Evolutionary conservation across 2,888 invertebrate species (phyloP), one percentile per base, ranked within the genome.

Genomic region (Plagodis dolabraria): DNA sequence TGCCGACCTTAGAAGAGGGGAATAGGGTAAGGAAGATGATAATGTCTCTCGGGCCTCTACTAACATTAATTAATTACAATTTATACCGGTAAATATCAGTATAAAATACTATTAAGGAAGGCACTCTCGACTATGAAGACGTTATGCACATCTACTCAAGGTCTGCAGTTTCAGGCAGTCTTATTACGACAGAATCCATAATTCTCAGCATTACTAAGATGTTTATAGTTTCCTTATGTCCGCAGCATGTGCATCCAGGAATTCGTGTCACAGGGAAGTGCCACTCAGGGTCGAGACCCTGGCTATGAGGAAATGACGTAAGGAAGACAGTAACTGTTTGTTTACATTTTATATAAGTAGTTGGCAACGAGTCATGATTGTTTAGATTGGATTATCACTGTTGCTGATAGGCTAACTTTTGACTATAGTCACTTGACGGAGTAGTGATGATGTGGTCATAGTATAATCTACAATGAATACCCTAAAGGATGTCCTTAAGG

Each of bases 1-100:
- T 60, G 11, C n/a, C 63, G 65, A 66, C 66, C 57, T 66, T 63
- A 10, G 6, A 44, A 60, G 35, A n/a, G 54, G 68, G 69, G 69
- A 70, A 50, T 70, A 63, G 65, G 64, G 69, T 57, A 64, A 66
- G 56, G 47, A 61, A n/a, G 65, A 64, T 57, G 62, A 55, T 49
- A 57, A 63, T 59, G 57, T 59, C n/a, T n/a, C n/a, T n/a, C n/a
- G n/a, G n/a, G 10, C 35, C 33, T 4, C 53, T 58, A 60, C 50
- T 60, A 60, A 50, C 56, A 58, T 60, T 48, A 53, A 22, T 53
- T 47, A 46, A 43, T 35, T 1, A 11, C 11, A 43, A 40, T 60
- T 60, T 55, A 55, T 55, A 60, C 45, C 38, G 1, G 48, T 36
- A 7, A 46, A 50, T 40, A 50, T 50, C 11, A 33, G 5, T n/a